Evolutionary conservation across 2,113 vertebrate species (phyloP).

Genomic region (Zosterops japonicus): DNA sequence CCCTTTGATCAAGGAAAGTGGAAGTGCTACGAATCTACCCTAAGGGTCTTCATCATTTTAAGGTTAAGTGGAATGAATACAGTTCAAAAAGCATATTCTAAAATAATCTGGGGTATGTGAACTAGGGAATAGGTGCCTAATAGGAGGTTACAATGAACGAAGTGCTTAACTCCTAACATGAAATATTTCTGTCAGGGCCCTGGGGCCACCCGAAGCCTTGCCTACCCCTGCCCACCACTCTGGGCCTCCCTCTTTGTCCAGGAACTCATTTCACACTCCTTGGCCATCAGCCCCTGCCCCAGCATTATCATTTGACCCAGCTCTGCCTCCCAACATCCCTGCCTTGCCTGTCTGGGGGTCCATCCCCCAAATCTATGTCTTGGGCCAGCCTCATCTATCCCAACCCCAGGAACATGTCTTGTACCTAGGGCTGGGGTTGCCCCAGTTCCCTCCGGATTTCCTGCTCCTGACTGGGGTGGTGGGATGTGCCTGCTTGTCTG

Average conservation of each 20-base stretch:
- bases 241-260: fast-evolving
- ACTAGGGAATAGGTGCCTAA: not conserved
- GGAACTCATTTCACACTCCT: fast-evolving
- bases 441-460: not conserved
- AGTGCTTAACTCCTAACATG: not conserved
- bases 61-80: not conserved
- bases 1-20: not conserved
- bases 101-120: not conserved
- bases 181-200: not conserved
- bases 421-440: not conserved
- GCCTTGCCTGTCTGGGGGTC: fast-evolving
- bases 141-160: not conserved
- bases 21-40: not conserved
- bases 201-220: not conserved
- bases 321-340: not conserved
- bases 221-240: fast-evolving
- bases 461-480: not conserved
- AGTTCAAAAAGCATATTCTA: not conserved
- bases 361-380: fast-evolving
- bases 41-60: not conserved
- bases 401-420: fast-evolving
- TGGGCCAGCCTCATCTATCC: fast-evolving
- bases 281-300: not conserved
- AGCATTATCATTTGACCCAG: not conserved
- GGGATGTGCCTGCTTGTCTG: fast-evolving